Conservation (phyloP, 2,888 invertebrate genomes). For the Leucophenga montana region DNA sequence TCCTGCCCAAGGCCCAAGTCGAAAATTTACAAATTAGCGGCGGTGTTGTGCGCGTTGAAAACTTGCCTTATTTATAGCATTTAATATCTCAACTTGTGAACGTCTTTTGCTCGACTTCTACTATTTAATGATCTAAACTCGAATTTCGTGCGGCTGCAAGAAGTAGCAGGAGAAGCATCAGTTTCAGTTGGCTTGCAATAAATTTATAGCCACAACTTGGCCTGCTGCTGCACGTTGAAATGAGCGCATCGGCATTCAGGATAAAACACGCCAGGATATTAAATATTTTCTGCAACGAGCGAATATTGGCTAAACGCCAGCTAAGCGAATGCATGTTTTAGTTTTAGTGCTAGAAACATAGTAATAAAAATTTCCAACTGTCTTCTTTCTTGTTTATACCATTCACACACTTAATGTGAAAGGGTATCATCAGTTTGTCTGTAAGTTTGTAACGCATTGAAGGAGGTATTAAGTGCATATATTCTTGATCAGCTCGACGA, state of each 20-base stretch:
- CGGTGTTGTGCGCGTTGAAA: constrained; percentile 19
- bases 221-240: not conserved
- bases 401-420: no score
- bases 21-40: constrained; percentile 44
- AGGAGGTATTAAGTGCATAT: no score
- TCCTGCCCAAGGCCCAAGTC: no score
- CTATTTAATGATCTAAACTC: constrained; percentile 22
- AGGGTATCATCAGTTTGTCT: no score
- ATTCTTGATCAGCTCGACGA: no score
- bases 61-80: constrained; percentile 37
- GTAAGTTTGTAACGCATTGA: no score
- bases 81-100: constrained; percentile 33
- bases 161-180: not conserved
- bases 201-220: constrained; percentile 15
- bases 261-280: not conserved
- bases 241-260: not conserved
- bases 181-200: no score
- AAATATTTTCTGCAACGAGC: constrained; percentile 20
- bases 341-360: not conserved
- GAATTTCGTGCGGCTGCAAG: not conserved
- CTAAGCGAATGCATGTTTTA: not conserved
- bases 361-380: no score
- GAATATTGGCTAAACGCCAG: constrained; percentile 16
- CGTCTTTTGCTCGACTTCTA: not conserved
- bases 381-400: no score